Evolutionary conservation across 2,888 invertebrate genomes (phyloP).

Genomic region (Neria commutata): DNA sequence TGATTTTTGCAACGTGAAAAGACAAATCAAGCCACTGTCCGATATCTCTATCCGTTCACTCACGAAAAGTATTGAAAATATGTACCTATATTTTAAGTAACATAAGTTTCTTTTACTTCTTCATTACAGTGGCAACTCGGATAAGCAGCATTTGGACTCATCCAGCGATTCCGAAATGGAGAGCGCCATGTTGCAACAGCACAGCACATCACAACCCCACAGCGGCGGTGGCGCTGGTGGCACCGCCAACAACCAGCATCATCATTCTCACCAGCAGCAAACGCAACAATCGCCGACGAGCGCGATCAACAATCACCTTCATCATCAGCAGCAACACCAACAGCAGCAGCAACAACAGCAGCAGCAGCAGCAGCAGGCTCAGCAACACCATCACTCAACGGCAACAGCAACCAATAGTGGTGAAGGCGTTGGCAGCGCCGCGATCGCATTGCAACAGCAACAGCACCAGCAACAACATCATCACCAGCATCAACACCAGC

Average conservation of each 20-base stretch:
- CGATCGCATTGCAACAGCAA: slow-evolving; percentile 33
- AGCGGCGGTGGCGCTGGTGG: slow-evolving; percentile 37
- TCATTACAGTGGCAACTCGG: slow-evolving; percentile 58
- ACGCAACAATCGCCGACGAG: slow-evolving; percentile 40
- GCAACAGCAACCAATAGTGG: slow-evolving; percentile 22
- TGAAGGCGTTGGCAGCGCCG: too few species aligned
- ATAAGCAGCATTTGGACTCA: slow-evolving; percentile 62
- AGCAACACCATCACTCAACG: slow-evolving; percentile 35
- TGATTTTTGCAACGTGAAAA: too few species aligned
- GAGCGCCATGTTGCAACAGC: slow-evolving; percentile 56
- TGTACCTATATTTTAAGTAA: slow-evolving; percentile 3
- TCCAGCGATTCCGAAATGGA: slow-evolving; percentile 64
- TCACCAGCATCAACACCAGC: slow-evolving; percentile 22
- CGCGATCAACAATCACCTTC: slow-evolving; percentile 42
- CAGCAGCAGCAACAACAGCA: slow-evolving; percentile 29
- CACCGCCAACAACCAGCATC: slow-evolving; percentile 37
- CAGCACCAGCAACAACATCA: slow-evolving; percentile 33
- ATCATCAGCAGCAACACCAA: slow-evolving; percentile 38
- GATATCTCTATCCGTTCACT: not conserved
- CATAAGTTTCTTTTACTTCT: slow-evolving; percentile 6
- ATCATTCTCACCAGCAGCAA: slow-evolving; percentile 38
- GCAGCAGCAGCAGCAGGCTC: slow-evolving; percentile 22
- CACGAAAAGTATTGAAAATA: not conserved
- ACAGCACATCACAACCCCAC: slow-evolving; percentile 37
- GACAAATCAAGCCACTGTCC: too few species aligned